Evolutionary conservation across 30 jellyfish, hydroid and myxozoan species (phyloP), one percentile per base, ranked within the genome.

Genomic region (Aurelia aurita): DNA sequence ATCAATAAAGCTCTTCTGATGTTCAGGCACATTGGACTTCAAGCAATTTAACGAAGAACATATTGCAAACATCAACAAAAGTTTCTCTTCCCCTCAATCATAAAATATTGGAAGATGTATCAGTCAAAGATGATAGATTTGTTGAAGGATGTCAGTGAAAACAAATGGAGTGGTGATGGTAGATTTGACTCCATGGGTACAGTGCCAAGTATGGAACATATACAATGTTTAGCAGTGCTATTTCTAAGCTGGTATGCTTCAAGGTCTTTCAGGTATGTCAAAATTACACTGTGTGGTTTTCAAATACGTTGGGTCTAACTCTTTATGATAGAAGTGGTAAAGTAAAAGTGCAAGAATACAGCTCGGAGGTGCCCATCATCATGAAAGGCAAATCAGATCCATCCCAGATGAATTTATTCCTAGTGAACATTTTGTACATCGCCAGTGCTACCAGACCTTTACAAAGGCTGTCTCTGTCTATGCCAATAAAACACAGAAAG

Each of bases 361-460:
- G 27, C 68, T 68, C 64, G 66, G 80, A 7, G 80, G 80, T 31
- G 80, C 68, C 64, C 64, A 31, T 31, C 15, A 13, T 15, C 68
- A 68, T 35, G 80, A 19, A 44, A 70, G 55, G 68, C 83, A 70
- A 46, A 44, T 70, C 66, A 70, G 55, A 22, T 70, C 83, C 44
- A 29, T 70, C 44, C 83, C 68, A 29, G 68, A 25, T 29, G 69
- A 25, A 21, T 70, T 70, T 70, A 70, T 70, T 70, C 69, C 49
- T 25, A 71, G 83, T 25, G 83, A 70, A 44, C 83, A 70, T 21
- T 70, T 29, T 46, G 68, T 20, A 21, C 66, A 70, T 44, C 66
- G 77, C 43, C 83, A 70, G 68, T 70, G 83, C 43, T 70, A 70
- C 68, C 83, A 70, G 68, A 70, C 31, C 35, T 44, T 70, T 70